A percentile compares a stretch with the other conserved stretches of the same genome.
phyloP scores from a whole-genome alignment of 1,140 invertebrate genomes.

The Aphelinus certus region DNA sequence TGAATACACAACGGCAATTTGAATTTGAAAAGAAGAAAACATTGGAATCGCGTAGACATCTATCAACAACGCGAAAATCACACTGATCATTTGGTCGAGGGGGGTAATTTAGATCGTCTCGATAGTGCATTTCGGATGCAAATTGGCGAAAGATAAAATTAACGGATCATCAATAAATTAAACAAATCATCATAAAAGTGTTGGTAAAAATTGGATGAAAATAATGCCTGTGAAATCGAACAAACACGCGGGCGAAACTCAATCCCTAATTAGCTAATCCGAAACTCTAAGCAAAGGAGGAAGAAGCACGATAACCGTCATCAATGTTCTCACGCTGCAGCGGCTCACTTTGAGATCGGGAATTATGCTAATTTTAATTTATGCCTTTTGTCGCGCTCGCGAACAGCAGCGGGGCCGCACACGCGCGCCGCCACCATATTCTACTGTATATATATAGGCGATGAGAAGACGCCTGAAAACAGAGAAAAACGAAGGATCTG shows the following conservation, averaged over 20 bases:
- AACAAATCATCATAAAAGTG: too few species aligned
- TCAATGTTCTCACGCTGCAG: constrained; percentile 54
- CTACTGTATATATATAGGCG: neutral
- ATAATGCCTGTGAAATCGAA: constrained; percentile 10
- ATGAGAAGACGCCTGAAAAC: neutral
- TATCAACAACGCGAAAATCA: too few species aligned
- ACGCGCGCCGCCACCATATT: too few species aligned
- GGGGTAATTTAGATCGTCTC: too few species aligned
- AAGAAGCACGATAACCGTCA: neutral
- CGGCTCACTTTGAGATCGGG: constrained; percentile 52
- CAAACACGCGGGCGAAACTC: neutral
- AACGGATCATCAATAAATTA: too few species aligned
- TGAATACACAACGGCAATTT: too few species aligned
- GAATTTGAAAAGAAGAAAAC: too few species aligned
- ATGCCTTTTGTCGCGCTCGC: constrained; percentile 48
- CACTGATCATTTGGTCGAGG: too few species aligned
- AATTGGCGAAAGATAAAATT: too few species aligned
- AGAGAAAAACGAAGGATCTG: neutral
- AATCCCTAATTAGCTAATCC: constrained; percentile 30
- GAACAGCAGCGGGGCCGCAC: constrained; percentile 12
- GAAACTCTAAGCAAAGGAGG: neutral
- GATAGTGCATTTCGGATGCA: too few species aligned
- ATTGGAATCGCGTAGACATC: too few species aligned
- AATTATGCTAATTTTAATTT: constrained; percentile 61
- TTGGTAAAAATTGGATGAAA: neutral